Percentiles rank a stretch among this genome's conserved stretches.
These are phyloP conservation scores for Polydrusus tereticollis DNA, from an alignment of 2,888 invertebrate species.

Conservation along the genomic window DNA sequence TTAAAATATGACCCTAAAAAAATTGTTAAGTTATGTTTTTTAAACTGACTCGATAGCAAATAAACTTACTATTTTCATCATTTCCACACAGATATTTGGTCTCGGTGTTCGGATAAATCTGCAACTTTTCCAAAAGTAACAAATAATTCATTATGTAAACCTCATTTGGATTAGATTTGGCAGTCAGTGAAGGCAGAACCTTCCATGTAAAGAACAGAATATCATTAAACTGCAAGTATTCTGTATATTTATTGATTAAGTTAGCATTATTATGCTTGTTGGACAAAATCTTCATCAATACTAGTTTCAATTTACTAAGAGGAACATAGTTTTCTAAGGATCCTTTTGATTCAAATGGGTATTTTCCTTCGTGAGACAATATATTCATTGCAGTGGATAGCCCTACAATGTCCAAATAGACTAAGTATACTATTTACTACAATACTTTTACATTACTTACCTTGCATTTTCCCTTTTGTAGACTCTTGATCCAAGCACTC, in stretches of 20 bases:
- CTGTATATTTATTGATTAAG: constrained; percentile 79
- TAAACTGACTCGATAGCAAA: too few relatives aligned
- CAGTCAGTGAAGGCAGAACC: constrained; percentile 71
- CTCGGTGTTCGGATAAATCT: constrained; percentile 59
- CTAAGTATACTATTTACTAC: background rate
- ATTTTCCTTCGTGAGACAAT: constrained; percentile 78
- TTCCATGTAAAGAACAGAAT: constrained; percentile 81
- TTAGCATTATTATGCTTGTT: constrained; percentile 73
- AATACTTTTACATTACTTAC: constrained; percentile 53
- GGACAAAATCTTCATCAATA: constrained; percentile 76
- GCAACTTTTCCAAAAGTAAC: constrained; percentile 62
- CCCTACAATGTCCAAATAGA: constrained; percentile 64
- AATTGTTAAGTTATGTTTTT: background rate
- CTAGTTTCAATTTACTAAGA: constrained; percentile 74
- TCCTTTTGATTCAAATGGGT: constrained; percentile 71
- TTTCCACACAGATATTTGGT: constrained; percentile 59
- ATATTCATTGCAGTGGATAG: constrained; percentile 81
- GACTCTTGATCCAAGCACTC: constrained; percentile 69
- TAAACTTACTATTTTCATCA: constrained; percentile 55
- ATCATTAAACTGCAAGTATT: constrained; percentile 81
- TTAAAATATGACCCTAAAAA: constrained; percentile 66
- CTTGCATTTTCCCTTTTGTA: constrained; percentile 64
- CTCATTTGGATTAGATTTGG: constrained; percentile 69
- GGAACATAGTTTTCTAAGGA: constrained; percentile 76
- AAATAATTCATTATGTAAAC: constrained; percentile 64